Evolutionary conservation across 2,113 vertebrate genomes (phyloP).

Genomic region (Ophthalmolycus amberensis): DNA sequence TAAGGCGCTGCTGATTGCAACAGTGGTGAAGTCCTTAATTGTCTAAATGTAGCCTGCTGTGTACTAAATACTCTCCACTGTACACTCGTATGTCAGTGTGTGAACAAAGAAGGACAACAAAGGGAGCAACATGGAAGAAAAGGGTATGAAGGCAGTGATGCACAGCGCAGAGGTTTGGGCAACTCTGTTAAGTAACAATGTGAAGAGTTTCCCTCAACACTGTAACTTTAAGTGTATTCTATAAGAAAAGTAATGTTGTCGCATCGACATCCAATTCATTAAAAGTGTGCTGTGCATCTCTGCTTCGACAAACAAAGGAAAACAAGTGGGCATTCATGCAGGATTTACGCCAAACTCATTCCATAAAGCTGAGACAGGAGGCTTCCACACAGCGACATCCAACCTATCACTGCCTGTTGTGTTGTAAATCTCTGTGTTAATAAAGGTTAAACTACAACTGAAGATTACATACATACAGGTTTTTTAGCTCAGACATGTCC

Average conservation of each 20-base stretch:
- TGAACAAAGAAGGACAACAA: conserved; percentile 5
- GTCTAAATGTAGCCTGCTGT: background rate
- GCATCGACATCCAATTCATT: background rate
- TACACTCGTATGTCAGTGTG: background rate
- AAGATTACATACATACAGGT: background rate
- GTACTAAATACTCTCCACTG: background rate
- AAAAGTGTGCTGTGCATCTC: conserved; percentile 34
- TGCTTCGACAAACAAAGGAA: conserved; percentile 23
- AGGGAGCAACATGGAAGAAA: background rate
- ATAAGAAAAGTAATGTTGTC: background rate
- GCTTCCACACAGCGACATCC: background rate
- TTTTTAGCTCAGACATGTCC: conserved; percentile 5
- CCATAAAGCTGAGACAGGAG: conserved; percentile 49
- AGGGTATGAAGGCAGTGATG: conserved; percentile 29
- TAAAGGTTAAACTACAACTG: background rate
- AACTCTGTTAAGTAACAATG: background rate
- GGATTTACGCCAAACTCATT: conserved; percentile 49
- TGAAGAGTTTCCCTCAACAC: background rate
- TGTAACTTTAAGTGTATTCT: background rate
- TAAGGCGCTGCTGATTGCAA: background rate
- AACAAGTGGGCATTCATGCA: conserved; percentile 55
- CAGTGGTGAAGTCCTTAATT: background rate
- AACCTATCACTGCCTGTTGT: background rate
- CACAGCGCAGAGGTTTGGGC: conserved; percentile 11
- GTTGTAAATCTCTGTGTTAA: background rate